Evolutionary conservation across 1,140 invertebrate species (phyloP), one percentile per base, ranked within the genome.

Genomic region (Sycophaga agraensis): DNA sequence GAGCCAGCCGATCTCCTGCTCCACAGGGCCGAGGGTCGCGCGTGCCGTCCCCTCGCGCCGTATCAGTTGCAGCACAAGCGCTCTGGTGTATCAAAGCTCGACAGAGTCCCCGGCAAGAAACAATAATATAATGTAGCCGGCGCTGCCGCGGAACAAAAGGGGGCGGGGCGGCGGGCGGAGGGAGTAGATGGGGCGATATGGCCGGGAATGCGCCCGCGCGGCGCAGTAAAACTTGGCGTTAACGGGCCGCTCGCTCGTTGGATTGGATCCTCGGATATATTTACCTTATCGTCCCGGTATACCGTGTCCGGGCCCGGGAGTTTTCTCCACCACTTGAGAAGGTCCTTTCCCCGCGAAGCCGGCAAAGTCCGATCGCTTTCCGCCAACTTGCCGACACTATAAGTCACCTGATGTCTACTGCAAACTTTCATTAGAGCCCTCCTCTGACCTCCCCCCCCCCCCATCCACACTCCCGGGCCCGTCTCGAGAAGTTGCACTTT

Each of bases 101-200:
- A n/a, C n/a, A n/a, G n/a, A n/a, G n/a, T n/a, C n/a, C n/a, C n/a
- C n/a, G n/a, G n/a, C n/a, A n/a, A n/a, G n/a, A 34, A 34, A 34
- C 31, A 34, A 34, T 34, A 34, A 34, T 42, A 42, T 42, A 42
- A n/a, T 42, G 4, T 42, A 42, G 4, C 12, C 40, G 55, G 14
- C 14, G 12, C 24, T 24, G n/a, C 14, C 8, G 19, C 8, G 14
- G 19, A 21, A n/a, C n/a, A n/a, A n/a, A n/a, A n/a, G n/a, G n/a
- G n/a, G n/a, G n/a, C n/a, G n/a, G n/a, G n/a, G n/a, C n/a, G n/a
- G n/a, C n/a, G n/a, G n/a, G n/a, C n/a, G n/a, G 28, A 19, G 28
- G 40, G 17, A 21, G 37, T 37, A 37, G 34, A 17, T 55, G 65
- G 64, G 60, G 51, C 69, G 68, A 60, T 61, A 21, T 1, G 31